A percentile compares a stretch with the other conserved stretches of the same genome.
These are phyloP conservation scores for Seladonia tumulorum DNA, from an alignment of 2,888 invertebrate species.

Conservation along the genomic window DNA sequence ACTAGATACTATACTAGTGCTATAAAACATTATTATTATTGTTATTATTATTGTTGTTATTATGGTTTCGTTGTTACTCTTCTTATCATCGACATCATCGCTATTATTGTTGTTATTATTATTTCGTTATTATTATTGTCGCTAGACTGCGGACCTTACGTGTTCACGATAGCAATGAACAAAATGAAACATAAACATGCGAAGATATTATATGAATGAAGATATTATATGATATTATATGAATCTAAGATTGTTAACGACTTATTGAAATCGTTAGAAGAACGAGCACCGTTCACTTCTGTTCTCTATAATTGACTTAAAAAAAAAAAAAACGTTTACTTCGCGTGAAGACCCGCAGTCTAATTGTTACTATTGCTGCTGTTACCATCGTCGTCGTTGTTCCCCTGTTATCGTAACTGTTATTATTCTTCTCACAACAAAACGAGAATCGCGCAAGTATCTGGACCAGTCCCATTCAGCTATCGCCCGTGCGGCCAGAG, in stretches of 20 bases:
- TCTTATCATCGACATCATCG: conserved; percentile 28
- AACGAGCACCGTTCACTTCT: background rate
- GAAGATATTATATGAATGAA: background rate
- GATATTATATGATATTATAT: no score
- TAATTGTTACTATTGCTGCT: conserved; percentile 43
- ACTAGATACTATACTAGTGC: conserved; percentile 44
- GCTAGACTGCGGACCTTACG: background rate
- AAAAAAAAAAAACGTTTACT: background rate
- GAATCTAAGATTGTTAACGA: background rate
- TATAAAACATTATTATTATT: conserved; percentile 64
- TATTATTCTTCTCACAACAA: conserved; percentile 37
- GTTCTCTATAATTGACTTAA: background rate
- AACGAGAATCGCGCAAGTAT: background rate
- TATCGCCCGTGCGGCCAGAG: no score
- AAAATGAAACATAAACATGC: background rate
- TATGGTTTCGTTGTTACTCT: conserved; percentile 33
- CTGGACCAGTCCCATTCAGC: no score
- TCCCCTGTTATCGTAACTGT: conserved; percentile 38
- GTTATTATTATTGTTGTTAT: conserved; percentile 57
- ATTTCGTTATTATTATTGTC: conserved; percentile 49
- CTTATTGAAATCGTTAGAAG: no score
- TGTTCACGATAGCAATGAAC: background rate
- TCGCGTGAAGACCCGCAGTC: background rate
- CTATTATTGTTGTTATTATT: conserved; percentile 38
- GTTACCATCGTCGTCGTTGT: conserved; percentile 44